Percentiles rank a stretch among this genome's conserved stretches.
These are phyloP conservation scores for Grammatotria lemairii DNA, from an alignment of 2,113 vertebrate genomes.

Conservation along the genomic window DNA sequence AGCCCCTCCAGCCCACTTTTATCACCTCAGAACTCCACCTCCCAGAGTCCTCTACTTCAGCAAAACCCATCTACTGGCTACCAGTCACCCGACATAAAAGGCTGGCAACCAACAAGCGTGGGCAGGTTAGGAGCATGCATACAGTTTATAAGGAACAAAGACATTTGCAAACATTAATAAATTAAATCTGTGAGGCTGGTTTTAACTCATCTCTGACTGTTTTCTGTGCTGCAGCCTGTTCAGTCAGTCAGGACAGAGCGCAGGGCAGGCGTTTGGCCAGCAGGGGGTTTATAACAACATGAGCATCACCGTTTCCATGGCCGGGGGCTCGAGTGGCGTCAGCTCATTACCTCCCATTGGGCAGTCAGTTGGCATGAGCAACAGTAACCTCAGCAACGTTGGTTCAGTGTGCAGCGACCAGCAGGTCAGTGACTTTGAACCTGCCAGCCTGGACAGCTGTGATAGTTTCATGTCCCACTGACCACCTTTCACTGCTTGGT, in stretches of 20 bases:
- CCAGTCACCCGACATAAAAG: constrained; percentile 89
- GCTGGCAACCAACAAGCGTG: constrained; percentile 84
- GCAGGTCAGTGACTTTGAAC: constrained; percentile 77
- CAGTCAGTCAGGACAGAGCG: constrained; percentile 75
- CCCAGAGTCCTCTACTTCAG: constrained; percentile 87
- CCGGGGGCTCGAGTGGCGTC: constrained; percentile 76
- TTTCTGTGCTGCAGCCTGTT: constrained; percentile 72
- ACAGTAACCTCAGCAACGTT: constrained; percentile 81
- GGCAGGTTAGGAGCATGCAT: constrained; percentile 65
- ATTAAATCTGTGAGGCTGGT: background rate
- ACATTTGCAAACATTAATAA: background rate
- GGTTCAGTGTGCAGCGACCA: constrained; percentile 85
- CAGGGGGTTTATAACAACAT: constrained; percentile 97
- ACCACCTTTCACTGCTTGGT: background rate
- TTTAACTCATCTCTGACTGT: background rate
- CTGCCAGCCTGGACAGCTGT: background rate
- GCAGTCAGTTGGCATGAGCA: constrained; percentile 81
- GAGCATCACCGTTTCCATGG: constrained; percentile 98
- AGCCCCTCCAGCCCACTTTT: constrained; percentile 86
- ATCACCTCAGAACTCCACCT: constrained; percentile 82
- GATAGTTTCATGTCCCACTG: background rate
- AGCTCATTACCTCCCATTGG: constrained; percentile 83
- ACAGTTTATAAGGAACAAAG: background rate
- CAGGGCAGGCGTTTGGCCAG: constrained; percentile 73
- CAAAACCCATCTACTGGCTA: constrained; percentile 80